Base-by-base conservation (phyloP, 1,140 invertebrate species). In the Diabrotica undecimpunctata region DNA sequence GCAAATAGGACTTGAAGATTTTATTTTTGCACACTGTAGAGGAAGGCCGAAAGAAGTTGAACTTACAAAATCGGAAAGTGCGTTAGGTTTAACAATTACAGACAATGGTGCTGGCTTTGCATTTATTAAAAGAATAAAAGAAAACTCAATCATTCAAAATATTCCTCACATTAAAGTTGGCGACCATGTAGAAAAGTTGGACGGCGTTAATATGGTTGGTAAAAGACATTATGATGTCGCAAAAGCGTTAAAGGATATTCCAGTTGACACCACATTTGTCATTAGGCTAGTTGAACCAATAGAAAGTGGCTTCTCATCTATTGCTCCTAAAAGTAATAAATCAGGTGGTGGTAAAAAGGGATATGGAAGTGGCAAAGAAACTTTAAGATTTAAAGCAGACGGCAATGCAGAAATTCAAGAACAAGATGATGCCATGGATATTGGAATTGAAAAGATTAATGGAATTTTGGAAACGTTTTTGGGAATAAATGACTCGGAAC, bases 21-120 rank as follows among this genome's bases (percentile, higher is more conserved):
- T 99, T 75, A 98, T 99, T 80, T 99, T 98, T 79, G 96, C 94
- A 68, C 97, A 99, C 80, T 85, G 91, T 77, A 96, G 95, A 88
- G 96, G 87, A 8, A 87, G 90, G 68, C 88, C 93, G 10, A 98
- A 98, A 79, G 96, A 98, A 83, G 89, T 98, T 41, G 94, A 97
- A 82, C 85, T 98, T 36, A 85, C 88, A 1, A 98, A 99, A 83
- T 89, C 90, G 6, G 93, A 97, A 78, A 93, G 97, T 72, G 91
- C 95, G 0, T 81, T 99, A n/a, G 97, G 97, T 5, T 83, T 99
- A 36, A 99, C 97, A 5, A 97, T 99, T 54, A 98, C 96, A 6
- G 97, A 99, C 78, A 99, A 99, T 80, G 96, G 96, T 0, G 92
- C 93, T 38, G 96, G 96, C 39, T 96, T 94, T 78, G 92, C 95